Percentiles rank a stretch among this genome's conserved stretches.
These are phyloP conservation scores for Charina bottae DNA, from an alignment of 2,113 vertebrate genomes.

Conservation along the genomic window DNA sequence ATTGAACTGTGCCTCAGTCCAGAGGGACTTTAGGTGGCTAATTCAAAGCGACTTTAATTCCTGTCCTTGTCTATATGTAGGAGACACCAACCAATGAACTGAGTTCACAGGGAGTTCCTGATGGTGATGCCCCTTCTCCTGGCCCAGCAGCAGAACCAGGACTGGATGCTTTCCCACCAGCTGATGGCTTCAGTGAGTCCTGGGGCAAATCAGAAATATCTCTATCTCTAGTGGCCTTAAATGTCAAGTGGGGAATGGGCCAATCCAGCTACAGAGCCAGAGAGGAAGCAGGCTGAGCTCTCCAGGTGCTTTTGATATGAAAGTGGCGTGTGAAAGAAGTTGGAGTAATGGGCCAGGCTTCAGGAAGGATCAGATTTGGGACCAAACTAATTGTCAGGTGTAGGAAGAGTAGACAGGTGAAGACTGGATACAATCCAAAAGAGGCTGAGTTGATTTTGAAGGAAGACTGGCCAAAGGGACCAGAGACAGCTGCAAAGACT, in stretches of 20 bases:
- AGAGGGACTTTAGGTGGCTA: background rate
- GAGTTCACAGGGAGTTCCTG: slow-evolving; percentile 71
- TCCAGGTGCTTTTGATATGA: background rate
- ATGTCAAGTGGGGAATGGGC: background rate
- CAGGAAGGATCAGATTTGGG: background rate
- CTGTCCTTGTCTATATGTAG: slow-evolving; percentile 61
- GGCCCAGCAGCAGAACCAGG: slow-evolving; percentile 49
- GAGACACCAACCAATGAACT: slow-evolving; percentile 91
- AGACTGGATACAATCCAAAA: background rate
- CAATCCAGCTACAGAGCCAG: no score
- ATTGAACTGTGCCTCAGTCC: background rate
- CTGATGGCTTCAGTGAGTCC: slow-evolving; percentile 66
- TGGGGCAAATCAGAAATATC: background rate
- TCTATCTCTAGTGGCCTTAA: background rate
- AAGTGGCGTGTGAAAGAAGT: background rate
- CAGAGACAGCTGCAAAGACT: background rate
- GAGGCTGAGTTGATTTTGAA: background rate
- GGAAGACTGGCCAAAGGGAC: background rate
- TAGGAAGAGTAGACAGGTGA: background rate
- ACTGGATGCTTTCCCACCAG: slow-evolving; percentile 67
- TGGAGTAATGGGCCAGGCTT: background rate
- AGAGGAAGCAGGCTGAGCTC: background rate
- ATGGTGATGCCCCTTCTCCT: slow-evolving; percentile 65
- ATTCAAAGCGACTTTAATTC: background rate
- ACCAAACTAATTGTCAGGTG: background rate